Percentiles rank a stretch among this genome's conserved stretches.
These are phyloP conservation scores for Drosophila guanche DNA, from an alignment of 1,140 invertebrate species.

Conservation along the genomic window DNA sequence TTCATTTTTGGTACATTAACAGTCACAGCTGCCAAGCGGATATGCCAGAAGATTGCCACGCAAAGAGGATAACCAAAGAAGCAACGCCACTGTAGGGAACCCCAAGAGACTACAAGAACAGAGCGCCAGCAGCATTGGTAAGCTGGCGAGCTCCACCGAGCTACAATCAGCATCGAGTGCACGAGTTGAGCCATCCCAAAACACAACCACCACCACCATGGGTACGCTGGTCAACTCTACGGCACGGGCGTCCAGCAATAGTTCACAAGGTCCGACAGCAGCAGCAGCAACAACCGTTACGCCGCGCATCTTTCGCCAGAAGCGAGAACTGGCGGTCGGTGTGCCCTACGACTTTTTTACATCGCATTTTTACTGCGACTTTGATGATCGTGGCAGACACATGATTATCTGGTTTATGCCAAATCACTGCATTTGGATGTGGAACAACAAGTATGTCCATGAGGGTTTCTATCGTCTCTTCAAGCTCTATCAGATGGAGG, in stretches of 20 bases:
- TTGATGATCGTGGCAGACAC: background rate
- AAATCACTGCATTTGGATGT: constrained; percentile 35
- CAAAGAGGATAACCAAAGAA: no score
- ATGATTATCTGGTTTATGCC: constrained; percentile 1
- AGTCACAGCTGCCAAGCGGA: background rate
- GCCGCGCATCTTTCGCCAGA: constrained; percentile 8
- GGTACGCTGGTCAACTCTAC: background rate
- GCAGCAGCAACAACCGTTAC: no score
- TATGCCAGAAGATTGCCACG: no score
- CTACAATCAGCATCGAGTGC: background rate
- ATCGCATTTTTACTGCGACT: constrained; percentile 30
- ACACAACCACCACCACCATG: no score
- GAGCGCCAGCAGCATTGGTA: no score
- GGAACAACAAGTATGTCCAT: constrained; percentile 3
- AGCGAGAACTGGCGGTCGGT: background rate
- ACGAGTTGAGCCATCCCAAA: background rate
- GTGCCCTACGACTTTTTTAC: constrained; percentile 19
- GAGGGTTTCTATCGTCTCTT: constrained; percentile 28
- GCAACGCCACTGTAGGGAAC: no score
- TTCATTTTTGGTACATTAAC: no score
- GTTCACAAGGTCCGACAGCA: no score
- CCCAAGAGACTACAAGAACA: no score
- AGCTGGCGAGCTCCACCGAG: no score
- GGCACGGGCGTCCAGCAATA: no score
- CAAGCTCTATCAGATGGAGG: constrained; percentile 16